Evolutionary conservation across 2,113 vertebrate genomes (phyloP), one percentile per base, ranked within the genome.

Genomic region (Corydoras sp.): DNA sequence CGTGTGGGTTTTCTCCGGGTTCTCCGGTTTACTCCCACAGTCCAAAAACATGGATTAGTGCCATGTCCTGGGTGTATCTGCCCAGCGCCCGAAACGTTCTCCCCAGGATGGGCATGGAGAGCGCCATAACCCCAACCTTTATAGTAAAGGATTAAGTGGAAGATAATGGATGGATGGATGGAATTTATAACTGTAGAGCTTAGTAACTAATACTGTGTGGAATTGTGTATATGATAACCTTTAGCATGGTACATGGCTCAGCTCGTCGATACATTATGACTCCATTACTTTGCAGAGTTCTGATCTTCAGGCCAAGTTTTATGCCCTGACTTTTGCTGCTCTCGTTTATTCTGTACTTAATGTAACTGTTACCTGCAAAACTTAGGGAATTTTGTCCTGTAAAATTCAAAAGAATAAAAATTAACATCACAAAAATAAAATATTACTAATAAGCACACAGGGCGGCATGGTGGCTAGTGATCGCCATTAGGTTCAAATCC

Each of bases 281-380:
- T 56, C 95, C 96, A 62, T 92, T 92, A 84, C 90, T 94, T 85
- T 98, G 95, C 79, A 98, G 89, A 0, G 97, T 99, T 79, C 97
- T 87, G 81, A 99, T 91, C 62, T 91, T 91, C 69, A 99, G 86
- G 62, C 91, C 88, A 24, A 99, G 83, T 79, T 89, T 95, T 86
- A 99, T 92, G 86, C 93, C 92, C 63, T 92, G 91, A 29, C 89
- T 89, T 85, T 90, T 90, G 77, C 85, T 91, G 9, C 86, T 89
- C 79, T 92, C 93, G 12, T 92, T 94, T 81, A 97, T 90, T 49
- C 93, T 89, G 84, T 99, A 99, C 81, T 96, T 98, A 79, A 99
- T 97, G 85, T 98, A 99, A 81, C 95, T 95, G 86, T 96, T 98
- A 62, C 97, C 96, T 81, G 92, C 91, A 86, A 99, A 99, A 80